phyloP scores from a whole-genome alignment of 2,113 vertebrate species.

The Entelurus aequoreus region DNA sequence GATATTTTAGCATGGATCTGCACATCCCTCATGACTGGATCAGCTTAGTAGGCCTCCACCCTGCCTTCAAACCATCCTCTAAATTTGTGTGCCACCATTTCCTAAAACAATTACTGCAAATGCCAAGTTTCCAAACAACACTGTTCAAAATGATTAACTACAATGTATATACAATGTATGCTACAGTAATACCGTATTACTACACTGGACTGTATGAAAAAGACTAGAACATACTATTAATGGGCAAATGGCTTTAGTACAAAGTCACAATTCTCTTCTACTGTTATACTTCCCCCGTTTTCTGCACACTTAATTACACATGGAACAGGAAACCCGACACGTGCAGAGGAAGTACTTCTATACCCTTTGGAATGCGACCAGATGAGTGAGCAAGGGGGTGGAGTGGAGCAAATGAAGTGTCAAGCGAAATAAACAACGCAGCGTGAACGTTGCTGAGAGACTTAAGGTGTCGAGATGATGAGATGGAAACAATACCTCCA shows the following conservation, averaged over 20 bases:
- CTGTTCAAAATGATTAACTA: too few species aligned
- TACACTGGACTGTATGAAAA: background rate
- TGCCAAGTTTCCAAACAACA: background rate
- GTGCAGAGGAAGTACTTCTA: slow-evolving; percentile 50
- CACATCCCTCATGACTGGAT: background rate
- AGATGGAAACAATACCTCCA: slow-evolving; percentile 37
- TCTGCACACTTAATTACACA: slow-evolving; percentile 42
- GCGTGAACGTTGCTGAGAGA: slow-evolving; percentile 49
- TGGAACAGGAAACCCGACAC: slow-evolving; percentile 51
- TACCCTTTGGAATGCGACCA: slow-evolving; percentile 57
- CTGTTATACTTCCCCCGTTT: slow-evolving; percentile 14
- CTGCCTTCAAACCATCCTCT: background rate
- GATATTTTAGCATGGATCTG: too few species aligned
- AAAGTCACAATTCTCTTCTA: background rate
- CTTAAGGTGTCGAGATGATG: slow-evolving; percentile 33
- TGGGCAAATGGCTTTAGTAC: background rate
- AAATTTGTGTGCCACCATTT: background rate
- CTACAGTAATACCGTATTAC: too few species aligned
- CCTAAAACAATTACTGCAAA: background rate
- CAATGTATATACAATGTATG: too few species aligned
- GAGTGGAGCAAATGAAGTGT: slow-evolving; percentile 66
- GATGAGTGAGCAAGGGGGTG: slow-evolving; percentile 44
- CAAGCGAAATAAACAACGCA: slow-evolving; percentile 70
- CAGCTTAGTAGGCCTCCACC: background rate
- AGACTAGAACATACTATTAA: too few species aligned